A percentile compares a stretch with the other conserved stretches of the same genome.
These are phyloP conservation scores for Ictalurus furcatus DNA, from an alignment of 2,113 vertebrate genomes.

Conservation along the genomic window DNA sequence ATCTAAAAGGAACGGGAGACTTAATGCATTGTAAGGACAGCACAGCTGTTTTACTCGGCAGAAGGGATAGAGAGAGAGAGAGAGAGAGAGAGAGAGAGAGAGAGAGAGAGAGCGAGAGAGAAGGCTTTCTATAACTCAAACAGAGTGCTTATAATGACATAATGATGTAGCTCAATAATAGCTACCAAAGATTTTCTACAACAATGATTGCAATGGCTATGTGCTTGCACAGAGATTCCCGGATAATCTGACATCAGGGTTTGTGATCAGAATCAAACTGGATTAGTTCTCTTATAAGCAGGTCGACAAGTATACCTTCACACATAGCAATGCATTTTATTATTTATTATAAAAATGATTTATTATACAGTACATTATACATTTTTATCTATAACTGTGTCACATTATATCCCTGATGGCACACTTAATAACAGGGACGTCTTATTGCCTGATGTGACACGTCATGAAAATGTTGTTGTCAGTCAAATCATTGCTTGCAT, in stretches of 20 bases:
- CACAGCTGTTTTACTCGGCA: conserved; percentile 99
- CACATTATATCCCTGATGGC: background rate
- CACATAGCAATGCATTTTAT: background rate
- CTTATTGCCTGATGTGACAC: background rate
- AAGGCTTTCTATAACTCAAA: conserved; percentile 96
- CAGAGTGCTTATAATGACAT: conserved; percentile 99
- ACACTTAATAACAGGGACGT: background rate
- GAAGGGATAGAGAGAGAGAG: conserved; percentile 28
- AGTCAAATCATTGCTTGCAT: background rate
- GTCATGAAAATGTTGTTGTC: background rate
- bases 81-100: conserved; percentile 24
- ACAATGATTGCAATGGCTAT: conserved; percentile 73
- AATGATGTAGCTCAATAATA: conserved; percentile 90
- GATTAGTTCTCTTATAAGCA: background rate
- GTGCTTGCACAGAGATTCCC: background rate
- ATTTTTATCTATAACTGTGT: background rate
- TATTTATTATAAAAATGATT: background rate
- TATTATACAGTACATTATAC: background rate
- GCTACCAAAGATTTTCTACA: conserved; percentile 77
- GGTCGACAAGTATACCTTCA: background rate
- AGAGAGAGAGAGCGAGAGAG: conserved; percentile 19
- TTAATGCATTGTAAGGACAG: conserved; percentile 99
- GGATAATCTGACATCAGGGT: background rate
- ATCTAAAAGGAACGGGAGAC: conserved; percentile 99
- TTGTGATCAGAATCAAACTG: background rate